These are phyloP conservation scores for Ennomos fuscantarius DNA, from an alignment of 2,888 invertebrate genomes.

Conservation along the genomic window DNA sequence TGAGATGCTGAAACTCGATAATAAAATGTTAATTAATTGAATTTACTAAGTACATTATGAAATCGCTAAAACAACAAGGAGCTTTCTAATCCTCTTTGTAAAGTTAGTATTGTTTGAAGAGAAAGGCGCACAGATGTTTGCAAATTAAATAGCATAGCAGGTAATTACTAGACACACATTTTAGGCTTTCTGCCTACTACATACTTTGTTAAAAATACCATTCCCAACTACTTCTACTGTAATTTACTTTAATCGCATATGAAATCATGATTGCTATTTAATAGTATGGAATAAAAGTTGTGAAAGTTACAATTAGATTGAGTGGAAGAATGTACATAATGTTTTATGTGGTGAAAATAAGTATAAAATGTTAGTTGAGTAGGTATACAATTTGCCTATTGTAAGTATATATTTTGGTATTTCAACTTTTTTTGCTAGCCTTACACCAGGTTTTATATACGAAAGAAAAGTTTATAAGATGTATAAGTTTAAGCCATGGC, in stretches of 20 bases:
- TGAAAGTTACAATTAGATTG: conserved; percentile 18
- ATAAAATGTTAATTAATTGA: conserved; percentile 31
- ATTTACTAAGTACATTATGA: conserved; percentile 41
- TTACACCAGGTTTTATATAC: too few relatives aligned
- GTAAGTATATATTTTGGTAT: too few relatives aligned
- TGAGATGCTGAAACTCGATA: conserved; percentile 5
- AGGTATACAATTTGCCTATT: too few relatives aligned
- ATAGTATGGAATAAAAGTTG: conserved; percentile 8
- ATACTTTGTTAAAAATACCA: conserved; percentile 17
- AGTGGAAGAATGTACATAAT: conserved; percentile 3
- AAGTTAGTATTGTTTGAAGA: conserved; percentile 64
- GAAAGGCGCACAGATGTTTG: conserved; percentile 62
- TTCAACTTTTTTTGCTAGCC: too few relatives aligned
- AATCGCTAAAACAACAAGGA: conserved; percentile 44
- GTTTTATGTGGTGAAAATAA: not conserved
- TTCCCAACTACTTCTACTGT: conserved; percentile 4
- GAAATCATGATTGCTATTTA: conserved; percentile 11
- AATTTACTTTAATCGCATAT: conserved; percentile 10
- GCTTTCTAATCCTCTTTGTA: conserved; percentile 60
- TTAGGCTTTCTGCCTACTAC: conserved; percentile 34
- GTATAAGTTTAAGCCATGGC: too few relatives aligned
- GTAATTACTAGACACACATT: conserved; percentile 53
- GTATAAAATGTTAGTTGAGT: too few relatives aligned
- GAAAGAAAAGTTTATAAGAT: too few relatives aligned
- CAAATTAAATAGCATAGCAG: conserved; percentile 46